Evolutionary conservation across 30 jellyfish, hydroid and myxozoan genomes (phyloP), one percentile per base, ranked within the genome.

Genomic region (Morbakka virulenta): DNA sequence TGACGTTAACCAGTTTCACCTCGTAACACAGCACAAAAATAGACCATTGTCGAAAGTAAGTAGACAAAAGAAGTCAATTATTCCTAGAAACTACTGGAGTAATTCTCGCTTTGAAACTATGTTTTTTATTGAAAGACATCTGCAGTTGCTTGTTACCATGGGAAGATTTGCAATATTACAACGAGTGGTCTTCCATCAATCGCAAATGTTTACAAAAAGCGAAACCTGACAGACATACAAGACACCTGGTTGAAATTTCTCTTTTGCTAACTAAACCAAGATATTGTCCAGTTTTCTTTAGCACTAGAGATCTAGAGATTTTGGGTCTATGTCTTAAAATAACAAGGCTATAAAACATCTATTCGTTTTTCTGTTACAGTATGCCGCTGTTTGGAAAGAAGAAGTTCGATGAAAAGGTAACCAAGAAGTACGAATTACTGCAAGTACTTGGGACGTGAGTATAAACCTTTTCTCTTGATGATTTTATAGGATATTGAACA

Each of bases 361-460:
- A 17, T 2, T 12, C 2, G 49, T 72, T 52, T 34, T 0, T 50
- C 17, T 49, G 20, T 72, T 50, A 62, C 87, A 88, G 91, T 35
- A 81, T 81, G 93, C 97, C 97, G 53, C 85, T 89, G 33, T 89
- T 89, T 66, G 85, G 90, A 36, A 84, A 89, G 91, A 86, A 89
- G 72, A 89, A 82, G 35, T 89, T 66, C 74, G 97, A 84, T 65
- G 95, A 89, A 66, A 89, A 89, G 72, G 52, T 89, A 20, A 76
- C 95, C 36, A 89, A 89, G 64, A 83, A 83, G 73, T 89, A 64
- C 85, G 84, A 89, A 51, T 29, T 82, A 28, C 64, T 79, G 21
- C 90, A 89, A 17, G 29, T 82, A 2, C 83, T 89, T 1, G 97
- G 97, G 29, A 83, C 93, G 97, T 89, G 23, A 64, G 94, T 50